Evolutionary conservation across 2,113 vertebrate genomes (phyloP).

Genomic region (Ranitomeya variabilis): DNA sequence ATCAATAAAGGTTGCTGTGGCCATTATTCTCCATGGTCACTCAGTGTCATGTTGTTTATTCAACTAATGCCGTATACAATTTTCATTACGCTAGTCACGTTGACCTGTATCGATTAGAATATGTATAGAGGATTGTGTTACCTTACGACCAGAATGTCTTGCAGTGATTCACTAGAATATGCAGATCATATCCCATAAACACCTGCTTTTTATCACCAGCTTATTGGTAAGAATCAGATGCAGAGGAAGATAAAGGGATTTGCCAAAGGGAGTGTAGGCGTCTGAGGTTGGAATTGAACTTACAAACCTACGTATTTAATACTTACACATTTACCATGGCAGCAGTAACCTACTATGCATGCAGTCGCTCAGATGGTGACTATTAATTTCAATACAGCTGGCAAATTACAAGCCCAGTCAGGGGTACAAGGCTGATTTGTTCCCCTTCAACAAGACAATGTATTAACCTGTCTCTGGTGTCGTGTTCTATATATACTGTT

Average conservation of each 20-base stretch:
- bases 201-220: conserved; percentile 32
- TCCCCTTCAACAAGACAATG: neutral
- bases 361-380: conserved; percentile 8
- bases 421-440: neutral
- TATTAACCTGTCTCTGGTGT: neutral
- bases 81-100: neutral
- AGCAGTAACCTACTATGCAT: conserved; percentile 33
- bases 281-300: conserved; percentile 49
- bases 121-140: neutral
- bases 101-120: conserved; percentile 11
- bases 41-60: no score
- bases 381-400: conserved; percentile 15
- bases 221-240: conserved; percentile 45
- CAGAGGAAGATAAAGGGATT: conserved; percentile 41
- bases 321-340: conserved; percentile 48
- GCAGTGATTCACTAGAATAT: conserved; percentile 10
- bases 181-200: conserved; percentile 21
- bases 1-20: no score
- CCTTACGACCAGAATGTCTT: conserved; percentile 12
- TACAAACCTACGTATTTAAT: conserved; percentile 38
- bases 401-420: conserved; percentile 1
- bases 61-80: no score
- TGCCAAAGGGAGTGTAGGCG: conserved; percentile 48
- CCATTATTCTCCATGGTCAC: no score
- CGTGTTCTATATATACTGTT: neutral